These are phyloP conservation scores for Drosophila novamexicana DNA, from an alignment of 1,140 invertebrate species.

Conservation along the genomic window DNA sequence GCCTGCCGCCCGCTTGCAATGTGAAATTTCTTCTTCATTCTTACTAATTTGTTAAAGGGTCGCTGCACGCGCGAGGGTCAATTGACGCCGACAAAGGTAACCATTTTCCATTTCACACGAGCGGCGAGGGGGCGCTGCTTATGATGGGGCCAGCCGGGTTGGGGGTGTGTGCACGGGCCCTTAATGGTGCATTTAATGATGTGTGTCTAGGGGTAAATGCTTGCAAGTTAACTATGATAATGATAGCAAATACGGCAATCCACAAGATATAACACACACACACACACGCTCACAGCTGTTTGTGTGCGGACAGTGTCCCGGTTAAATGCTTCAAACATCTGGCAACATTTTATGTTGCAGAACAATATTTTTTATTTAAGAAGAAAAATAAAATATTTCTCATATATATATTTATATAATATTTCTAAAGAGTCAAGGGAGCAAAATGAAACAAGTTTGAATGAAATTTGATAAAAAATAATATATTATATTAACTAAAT, in stretches of 20 bases:
- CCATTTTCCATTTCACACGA: neutral
- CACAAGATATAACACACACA: conserved; percentile 13
- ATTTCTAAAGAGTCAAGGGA: no score
- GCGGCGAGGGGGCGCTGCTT: neutral
- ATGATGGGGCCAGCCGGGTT: neutral
- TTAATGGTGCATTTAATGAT: conserved; percentile 48
- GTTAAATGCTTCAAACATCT: neutral
- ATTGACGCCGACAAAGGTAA: conserved; percentile 60
- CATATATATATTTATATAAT: no score
- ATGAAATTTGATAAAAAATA: no score
- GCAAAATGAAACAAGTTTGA: no score
- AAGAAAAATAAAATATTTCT: no score
- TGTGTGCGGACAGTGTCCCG: neutral
- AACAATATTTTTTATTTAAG: neutral
- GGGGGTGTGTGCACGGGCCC: neutral
- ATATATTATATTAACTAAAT: no score
- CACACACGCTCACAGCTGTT: neutral
- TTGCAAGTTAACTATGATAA: conserved; percentile 30
- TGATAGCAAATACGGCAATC: conserved; percentile 32
- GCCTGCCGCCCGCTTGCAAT: conserved; percentile 22
- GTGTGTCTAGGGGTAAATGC: conserved; percentile 30
- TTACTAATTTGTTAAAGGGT: conserved; percentile 42
- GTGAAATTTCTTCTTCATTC: conserved; percentile 45
- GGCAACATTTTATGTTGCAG: neutral
- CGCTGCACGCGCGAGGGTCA: conserved; percentile 12